These are phyloP conservation scores for Cephus runcator DNA, from an alignment of 2,888 invertebrate species.

Conservation along the genomic window DNA sequence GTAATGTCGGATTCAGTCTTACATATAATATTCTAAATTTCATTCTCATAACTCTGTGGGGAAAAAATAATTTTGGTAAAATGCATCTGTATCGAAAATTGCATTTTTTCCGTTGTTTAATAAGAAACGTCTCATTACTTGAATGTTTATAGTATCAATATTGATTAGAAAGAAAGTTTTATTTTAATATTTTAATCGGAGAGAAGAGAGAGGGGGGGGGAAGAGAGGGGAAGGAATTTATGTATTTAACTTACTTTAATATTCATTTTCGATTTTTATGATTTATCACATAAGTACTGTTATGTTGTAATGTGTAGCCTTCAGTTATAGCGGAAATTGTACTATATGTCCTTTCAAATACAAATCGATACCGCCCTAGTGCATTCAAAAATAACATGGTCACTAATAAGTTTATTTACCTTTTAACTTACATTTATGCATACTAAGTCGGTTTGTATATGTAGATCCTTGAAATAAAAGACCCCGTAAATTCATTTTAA, in stretches of 20 bases:
- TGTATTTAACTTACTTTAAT: background rate
- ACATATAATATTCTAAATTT: background rate
- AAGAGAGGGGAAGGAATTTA: background rate
- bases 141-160: background rate
- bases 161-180: background rate
- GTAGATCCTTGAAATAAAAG: background rate
- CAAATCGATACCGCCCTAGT: background rate
- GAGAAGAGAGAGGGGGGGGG: background rate
- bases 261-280: background rate
- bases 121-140: background rate
- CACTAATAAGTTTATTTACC: background rate
- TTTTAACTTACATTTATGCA: background rate
- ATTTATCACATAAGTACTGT: background rate
- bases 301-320: background rate
- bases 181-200: background rate
- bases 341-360: background rate
- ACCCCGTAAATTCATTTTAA: background rate
- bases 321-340: background rate
- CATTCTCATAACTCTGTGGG: background rate
- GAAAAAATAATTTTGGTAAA: background rate
- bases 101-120: background rate
- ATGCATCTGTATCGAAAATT: background rate
- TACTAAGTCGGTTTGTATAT: background rate
- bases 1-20: background rate
- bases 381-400: background rate